Conservation (phyloP, 2,797 vertebrate species). For the Mergus octosetaceus region DNA sequence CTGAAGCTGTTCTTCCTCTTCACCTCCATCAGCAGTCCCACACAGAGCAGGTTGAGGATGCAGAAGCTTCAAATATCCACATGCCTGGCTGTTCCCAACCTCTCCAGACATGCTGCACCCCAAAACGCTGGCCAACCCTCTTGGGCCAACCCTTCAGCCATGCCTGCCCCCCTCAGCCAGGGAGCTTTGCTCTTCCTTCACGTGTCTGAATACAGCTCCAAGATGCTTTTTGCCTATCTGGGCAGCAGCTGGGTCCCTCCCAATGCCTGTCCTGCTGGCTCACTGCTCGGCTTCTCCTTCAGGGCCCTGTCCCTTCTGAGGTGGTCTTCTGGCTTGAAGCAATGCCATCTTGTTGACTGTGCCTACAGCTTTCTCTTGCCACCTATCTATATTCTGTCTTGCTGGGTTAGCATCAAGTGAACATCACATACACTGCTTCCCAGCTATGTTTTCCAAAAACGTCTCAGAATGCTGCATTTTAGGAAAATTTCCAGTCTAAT, state of each 20-base stretch:
- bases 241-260: neutral
- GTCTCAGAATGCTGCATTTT: neutral
- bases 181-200: neutral
- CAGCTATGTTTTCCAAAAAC: neutral
- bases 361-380: neutral
- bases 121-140: neutral
- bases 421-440: neutral
- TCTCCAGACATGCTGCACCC: neutral
- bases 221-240: neutral
- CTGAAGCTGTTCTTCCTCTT: neutral
- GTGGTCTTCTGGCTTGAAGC: neutral
- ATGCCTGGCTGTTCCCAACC: accelerated
- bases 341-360: neutral
- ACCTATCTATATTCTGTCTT: neutral
- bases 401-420: constrained; percentile 16
- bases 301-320: neutral
- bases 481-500: constrained; percentile 57
- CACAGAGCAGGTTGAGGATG: neutral
- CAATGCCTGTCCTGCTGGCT: neutral
- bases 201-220: accelerated
- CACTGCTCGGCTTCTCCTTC: neutral
- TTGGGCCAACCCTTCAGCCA: neutral
- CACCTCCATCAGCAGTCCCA: neutral
- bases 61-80: neutral
- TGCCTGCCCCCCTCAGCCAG: neutral